phyloP scores from a whole-genome alignment of 2,888 invertebrate species.

The Cephalotes varians region DNA sequence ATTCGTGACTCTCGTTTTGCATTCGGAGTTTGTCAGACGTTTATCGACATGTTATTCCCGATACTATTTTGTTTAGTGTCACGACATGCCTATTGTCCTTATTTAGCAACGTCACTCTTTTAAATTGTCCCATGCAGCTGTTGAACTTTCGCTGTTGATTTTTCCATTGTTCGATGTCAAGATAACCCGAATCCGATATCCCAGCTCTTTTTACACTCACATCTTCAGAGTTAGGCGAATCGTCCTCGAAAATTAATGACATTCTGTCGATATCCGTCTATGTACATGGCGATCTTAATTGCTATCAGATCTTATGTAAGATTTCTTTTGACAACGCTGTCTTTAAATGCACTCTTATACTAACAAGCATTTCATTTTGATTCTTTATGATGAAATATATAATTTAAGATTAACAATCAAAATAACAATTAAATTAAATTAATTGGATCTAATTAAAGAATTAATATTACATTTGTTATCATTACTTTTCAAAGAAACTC shows the following conservation, averaged over 20 bases:
- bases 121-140: constrained; percentile 61
- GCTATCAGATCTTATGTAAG: background rate
- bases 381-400: background rate
- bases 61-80: constrained; percentile 49
- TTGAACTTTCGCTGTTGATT: constrained; percentile 33
- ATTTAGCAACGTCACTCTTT: constrained; percentile 69
- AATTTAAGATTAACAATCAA: background rate
- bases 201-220: background rate
- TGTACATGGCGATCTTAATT: background rate
- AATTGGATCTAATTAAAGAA: background rate
- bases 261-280: background rate
- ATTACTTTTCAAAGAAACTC: background rate
- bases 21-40: constrained; percentile 14
- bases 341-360: background rate
- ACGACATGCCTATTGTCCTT: constrained; percentile 57
- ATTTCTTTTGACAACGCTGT: background rate
- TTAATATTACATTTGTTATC: background rate
- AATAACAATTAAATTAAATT: background rate
- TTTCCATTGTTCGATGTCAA: constrained; percentile 12
- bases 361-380: background rate
- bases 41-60: constrained; percentile 38
- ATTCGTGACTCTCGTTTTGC: constrained; percentile 53
- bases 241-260: constrained; percentile 49
- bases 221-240: constrained; percentile 14
- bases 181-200: constrained; percentile 28